Percentiles rank a stretch among this genome's conserved stretches.
Conservation (phyloP, 2,888 invertebrate genomes). For the Acrocyrtus sp. region DNA sequence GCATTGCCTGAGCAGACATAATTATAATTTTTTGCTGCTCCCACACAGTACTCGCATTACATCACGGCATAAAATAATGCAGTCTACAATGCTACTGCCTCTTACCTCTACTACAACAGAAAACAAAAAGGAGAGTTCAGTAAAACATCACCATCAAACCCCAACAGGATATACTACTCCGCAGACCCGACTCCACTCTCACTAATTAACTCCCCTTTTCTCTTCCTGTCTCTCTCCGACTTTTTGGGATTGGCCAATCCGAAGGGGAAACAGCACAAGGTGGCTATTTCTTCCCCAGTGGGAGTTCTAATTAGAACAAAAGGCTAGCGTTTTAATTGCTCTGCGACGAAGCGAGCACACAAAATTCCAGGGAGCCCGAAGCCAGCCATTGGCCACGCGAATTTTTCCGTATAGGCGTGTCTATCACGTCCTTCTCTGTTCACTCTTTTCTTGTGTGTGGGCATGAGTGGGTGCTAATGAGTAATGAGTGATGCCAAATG, state of each 20-base stretch:
- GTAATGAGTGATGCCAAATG: slow-evolving; percentile 40
- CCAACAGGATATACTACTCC: slow-evolving; percentile 15
- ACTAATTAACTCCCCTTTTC: slow-evolving; percentile 42
- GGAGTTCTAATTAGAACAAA: slow-evolving; percentile 56
- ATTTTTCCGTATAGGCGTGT: slow-evolving; percentile 54
- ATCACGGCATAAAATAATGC: too few relatives aligned
- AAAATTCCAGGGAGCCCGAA: too few relatives aligned
- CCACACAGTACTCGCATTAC: too few relatives aligned
- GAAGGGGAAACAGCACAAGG: slow-evolving; percentile 22
- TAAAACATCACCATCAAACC: too few relatives aligned
- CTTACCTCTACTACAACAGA: too few relatives aligned
- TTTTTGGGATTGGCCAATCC: slow-evolving; percentile 33
- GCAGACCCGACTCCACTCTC: slow-evolving; percentile 9
- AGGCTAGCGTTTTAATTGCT: slow-evolving; percentile 61
- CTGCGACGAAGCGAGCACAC: slow-evolving; percentile 61
- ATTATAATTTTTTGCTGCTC: too few relatives aligned
- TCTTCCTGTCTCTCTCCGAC: not conserved
- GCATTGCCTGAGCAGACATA: too few relatives aligned
- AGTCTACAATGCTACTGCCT: too few relatives aligned
- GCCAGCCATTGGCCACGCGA: slow-evolving; percentile 56
- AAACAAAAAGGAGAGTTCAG: too few relatives aligned
- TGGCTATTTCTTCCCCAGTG: slow-evolving; percentile 19
- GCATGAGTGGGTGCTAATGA: slow-evolving; percentile 51
- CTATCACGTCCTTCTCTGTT: slow-evolving; percentile 45
- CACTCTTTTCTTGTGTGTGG: too few relatives aligned